Percentiles rank a stretch among this genome's conserved stretches.
Evolutionary conservation across 2,888 invertebrate genomes (phyloP).

Genomic region (Mythimna impura): DNA sequence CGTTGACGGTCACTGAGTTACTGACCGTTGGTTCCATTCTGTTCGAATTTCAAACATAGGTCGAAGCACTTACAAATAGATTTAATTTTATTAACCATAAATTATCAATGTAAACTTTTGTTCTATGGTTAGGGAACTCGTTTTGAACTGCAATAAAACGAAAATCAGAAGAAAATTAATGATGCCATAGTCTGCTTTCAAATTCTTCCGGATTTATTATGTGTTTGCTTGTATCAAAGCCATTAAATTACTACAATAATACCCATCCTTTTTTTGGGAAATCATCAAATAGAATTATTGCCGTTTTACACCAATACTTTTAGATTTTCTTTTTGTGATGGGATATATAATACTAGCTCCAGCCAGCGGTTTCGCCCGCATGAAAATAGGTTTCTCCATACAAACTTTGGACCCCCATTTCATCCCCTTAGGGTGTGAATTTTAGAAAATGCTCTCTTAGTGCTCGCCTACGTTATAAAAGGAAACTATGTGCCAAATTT

Average conservation of each 20-base stretch:
- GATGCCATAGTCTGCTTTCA: not conserved
- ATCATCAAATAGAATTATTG: too few species aligned
- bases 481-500: too few species aligned
- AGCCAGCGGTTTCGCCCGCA: too few species aligned
- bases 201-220: not conserved
- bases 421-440: too few species aligned
- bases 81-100: not conserved
- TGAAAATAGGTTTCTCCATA: too few species aligned
- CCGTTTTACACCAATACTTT: too few species aligned
- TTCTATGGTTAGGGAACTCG: not conserved
- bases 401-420: too few species aligned
- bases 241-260: not conserved
- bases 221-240: not conserved
- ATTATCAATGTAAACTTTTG: not conserved
- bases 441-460: too few species aligned
- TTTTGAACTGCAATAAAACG: not conserved
- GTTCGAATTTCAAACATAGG: slow-evolving; percentile 54
- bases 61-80: slow-evolving; percentile 33
- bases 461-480: too few species aligned
- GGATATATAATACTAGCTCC: too few species aligned
- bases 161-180: not conserved
- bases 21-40: slow-evolving; percentile 59
- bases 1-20: slow-evolving; percentile 57
- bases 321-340: too few species aligned
- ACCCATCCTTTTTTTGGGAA: too few species aligned